Evolutionary conservation across 2,113 vertebrate genomes (phyloP), one percentile per base, ranked within the genome.

Genomic region (Myiozetetes cayanensis): DNA sequence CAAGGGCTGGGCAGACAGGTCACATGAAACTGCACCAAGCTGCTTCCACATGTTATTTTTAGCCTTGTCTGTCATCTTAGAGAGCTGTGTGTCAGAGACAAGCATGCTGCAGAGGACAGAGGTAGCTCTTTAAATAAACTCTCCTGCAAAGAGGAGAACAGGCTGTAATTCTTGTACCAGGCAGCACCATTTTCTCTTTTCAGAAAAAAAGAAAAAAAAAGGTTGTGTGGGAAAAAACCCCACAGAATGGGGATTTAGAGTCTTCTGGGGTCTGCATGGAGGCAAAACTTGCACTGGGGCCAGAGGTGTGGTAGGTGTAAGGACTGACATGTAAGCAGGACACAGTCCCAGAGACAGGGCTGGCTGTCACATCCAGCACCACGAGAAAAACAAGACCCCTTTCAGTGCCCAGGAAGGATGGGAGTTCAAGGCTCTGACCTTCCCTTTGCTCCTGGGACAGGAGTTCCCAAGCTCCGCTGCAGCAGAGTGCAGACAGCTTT

Each of bases 51-150:
- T 78, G 56, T 90, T 94, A 95, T 96, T 97, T 96, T 94, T 92
- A 96, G 79, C 56, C 65, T 72, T 88, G 95, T 94, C 92, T 96
- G 94, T 94, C 90, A 86, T 90, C 47, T 88, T 61, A 63, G 68
- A 91, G 67, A 90, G 82, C 85, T 80, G 50, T 3, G 14, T 93
- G 72, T 63, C 17, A 2, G 79, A 59, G 65, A 93, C 65, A 52
- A 78, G 76, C 94, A 79, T 1, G 4, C 76, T 94, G 79, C 73
- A 92, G 90, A 97, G 83, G 76, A 94, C 61, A 88, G 90, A 88
- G 61, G 90, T 52, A 93, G 83, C 72, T 94, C 76, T 93, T 95
- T 86, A 96, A 85, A 96, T 90, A 96, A 94, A 81, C 61, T 75
- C 87, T 85, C 50, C 75, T 61, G 56, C 68, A 71, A 86, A 86